phyloP scores from a whole-genome alignment of 2,888 invertebrate species.

The Drosophila rellima region DNA sequence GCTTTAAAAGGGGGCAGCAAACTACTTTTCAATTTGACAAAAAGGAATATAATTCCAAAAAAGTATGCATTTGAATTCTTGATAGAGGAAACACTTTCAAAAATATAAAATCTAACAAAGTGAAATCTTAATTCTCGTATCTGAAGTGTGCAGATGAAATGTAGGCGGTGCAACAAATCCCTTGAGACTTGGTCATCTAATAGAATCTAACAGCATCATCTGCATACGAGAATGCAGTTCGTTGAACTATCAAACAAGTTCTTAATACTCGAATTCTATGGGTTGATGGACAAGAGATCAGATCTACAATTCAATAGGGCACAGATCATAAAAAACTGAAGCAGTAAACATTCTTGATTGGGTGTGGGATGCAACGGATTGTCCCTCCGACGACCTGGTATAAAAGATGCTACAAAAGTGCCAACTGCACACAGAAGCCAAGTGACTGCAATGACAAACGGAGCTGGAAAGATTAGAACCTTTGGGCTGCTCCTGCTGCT shows the following conservation, averaged over 20 bases:
- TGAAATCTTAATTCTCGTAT: slow-evolving; percentile 4
- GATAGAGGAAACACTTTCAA: too few relatives aligned
- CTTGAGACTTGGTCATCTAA: slow-evolving; percentile 7
- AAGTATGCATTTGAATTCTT: too few relatives aligned
- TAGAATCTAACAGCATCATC: slow-evolving; percentile 9
- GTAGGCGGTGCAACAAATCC: slow-evolving; percentile 25
- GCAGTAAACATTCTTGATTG: slow-evolving; percentile 51
- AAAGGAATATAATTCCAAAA: too few relatives aligned
- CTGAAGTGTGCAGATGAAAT: slow-evolving; percentile 2
- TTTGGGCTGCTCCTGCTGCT: slow-evolving; percentile 24
- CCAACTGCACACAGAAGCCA: slow-evolving; percentile 47
- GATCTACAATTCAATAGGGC: slow-evolving; percentile 38
- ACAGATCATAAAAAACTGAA: slow-evolving; percentile 33
- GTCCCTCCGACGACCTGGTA: slow-evolving; percentile 29
- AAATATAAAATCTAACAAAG: too few relatives aligned
- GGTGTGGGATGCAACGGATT: slow-evolving; percentile 54
- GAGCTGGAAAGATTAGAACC: slow-evolving; percentile 20
- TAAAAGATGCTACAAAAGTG: slow-evolving; percentile 58
- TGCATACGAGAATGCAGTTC: slow-evolving; percentile 32
- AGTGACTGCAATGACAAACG: slow-evolving; percentile 58
- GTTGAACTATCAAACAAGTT: slow-evolving; percentile 53
- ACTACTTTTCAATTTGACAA: too few relatives aligned
- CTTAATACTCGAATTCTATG: slow-evolving; percentile 48
- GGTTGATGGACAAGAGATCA: slow-evolving; percentile 54
- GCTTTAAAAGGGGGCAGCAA: too few relatives aligned